phyloP scores from a whole-genome alignment of 2,113 vertebrate species.

The Xerus inauris region DNA sequence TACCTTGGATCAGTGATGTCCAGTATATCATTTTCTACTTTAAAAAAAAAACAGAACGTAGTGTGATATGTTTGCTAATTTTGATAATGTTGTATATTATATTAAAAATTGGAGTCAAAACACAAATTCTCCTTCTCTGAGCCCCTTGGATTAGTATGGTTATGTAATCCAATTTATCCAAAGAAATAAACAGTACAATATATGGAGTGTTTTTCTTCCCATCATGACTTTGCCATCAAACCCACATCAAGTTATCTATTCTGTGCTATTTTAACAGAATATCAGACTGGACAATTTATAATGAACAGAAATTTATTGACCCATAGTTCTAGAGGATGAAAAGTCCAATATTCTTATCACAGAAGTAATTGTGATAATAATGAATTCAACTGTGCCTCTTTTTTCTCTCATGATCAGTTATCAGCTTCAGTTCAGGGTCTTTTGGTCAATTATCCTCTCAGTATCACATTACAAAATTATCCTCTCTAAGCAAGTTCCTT shows the following conservation, averaged over 20 bases:
- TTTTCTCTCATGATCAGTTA: not conserved
- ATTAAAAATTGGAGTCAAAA: not conserved
- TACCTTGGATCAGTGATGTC: not conserved
- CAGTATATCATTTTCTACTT: not conserved
- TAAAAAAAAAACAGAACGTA: not conserved
- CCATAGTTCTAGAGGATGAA: not conserved
- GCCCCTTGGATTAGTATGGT: not conserved
- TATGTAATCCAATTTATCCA: not conserved
- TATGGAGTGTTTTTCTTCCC: not conserved
- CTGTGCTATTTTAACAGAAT: not conserved
- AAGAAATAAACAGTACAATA: not conserved
- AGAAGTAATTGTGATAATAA: not conserved
- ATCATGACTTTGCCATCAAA: not conserved
- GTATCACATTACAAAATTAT: not conserved
- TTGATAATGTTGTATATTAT: not conserved
- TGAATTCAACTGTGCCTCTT: not conserved
- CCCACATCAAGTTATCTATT: not conserved
- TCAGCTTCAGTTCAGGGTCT: not conserved
- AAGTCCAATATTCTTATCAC: not conserved
- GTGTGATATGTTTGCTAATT: not conserved
- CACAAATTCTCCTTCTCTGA: not conserved
- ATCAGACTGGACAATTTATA: not conserved
- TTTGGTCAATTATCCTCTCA: not conserved
- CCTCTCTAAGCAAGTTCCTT: not conserved
- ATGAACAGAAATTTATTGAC: not conserved